Evolutionary conservation across 1,140 invertebrate species (phyloP).

Genomic region (Aphelenchoides besseyi): DNA sequence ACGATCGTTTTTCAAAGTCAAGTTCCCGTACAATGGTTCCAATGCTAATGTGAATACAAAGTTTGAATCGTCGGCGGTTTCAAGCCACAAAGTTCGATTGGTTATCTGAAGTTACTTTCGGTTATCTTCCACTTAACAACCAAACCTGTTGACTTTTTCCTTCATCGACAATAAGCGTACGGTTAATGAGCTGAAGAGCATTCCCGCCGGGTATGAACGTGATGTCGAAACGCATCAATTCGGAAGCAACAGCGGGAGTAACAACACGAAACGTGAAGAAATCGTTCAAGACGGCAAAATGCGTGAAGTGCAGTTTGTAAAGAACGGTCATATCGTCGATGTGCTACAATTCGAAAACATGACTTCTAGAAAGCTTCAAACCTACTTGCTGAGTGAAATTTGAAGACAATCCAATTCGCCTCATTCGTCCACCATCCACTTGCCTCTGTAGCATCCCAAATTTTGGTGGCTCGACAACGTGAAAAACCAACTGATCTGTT

Average conservation of each 20-base stretch:
- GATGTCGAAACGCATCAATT: constrained; percentile 55
- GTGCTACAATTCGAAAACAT: constrained; percentile 40
- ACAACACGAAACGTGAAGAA: constrained; percentile 58
- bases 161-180: constrained; percentile 58
- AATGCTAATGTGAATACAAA: constrained; percentile 53
- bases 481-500: constrained; percentile 48
- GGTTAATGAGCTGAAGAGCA: constrained; percentile 53
- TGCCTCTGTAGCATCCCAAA: constrained; percentile 55
- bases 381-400: constrained; percentile 60
- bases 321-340: constrained; percentile 49
- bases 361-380: neutral
- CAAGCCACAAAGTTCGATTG: constrained; percentile 52
- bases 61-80: constrained; percentile 55
- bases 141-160: constrained; percentile 45
- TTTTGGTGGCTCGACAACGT: constrained; percentile 60
- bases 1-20: constrained; percentile 30
- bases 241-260: constrained; percentile 53
- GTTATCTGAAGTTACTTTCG: constrained; percentile 52
- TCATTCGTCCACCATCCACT: constrained; percentile 29
- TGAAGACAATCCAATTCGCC: constrained; percentile 59
- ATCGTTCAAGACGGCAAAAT: constrained; percentile 60
- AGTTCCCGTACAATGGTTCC: constrained; percentile 49
- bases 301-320: constrained; percentile 60
- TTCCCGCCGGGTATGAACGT: constrained; percentile 55
- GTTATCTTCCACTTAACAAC: constrained; percentile 11